These are phyloP conservation scores for Nephila pilipes DNA, from an alignment of 1,140 invertebrate genomes.

Conservation along the genomic window DNA sequence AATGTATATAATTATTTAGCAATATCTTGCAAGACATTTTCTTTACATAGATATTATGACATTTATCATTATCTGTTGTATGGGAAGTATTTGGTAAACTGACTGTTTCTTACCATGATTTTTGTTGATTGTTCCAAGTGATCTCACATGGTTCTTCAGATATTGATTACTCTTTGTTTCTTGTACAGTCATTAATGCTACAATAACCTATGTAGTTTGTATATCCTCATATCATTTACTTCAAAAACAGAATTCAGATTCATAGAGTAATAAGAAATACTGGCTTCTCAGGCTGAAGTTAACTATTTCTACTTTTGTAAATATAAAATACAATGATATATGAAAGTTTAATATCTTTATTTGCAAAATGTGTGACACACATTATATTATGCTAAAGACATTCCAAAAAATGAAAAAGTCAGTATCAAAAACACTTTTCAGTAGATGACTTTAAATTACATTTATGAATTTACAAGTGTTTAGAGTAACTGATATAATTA, in stretches of 20 bases:
- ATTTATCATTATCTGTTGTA: constrained; percentile 40
- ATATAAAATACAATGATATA: constrained; percentile 46
- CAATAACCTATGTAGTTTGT: constrained; percentile 59
- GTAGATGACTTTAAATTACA: background rate
- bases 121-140: constrained; percentile 50
- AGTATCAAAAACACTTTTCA: constrained; percentile 4
- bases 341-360: constrained; percentile 28
- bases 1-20: constrained; percentile 29
- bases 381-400: constrained; percentile 63
- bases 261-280: constrained; percentile 26
- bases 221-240: constrained; percentile 72
- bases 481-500: constrained; percentile 5
- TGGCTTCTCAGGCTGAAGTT: constrained; percentile 18
- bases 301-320: constrained; percentile 57
- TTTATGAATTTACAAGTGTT: constrained; percentile 22
- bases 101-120: constrained; percentile 26
- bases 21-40: constrained; percentile 9
- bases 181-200: constrained; percentile 68
- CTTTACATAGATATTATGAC: constrained; percentile 32
- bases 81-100: background rate
- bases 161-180: constrained; percentile 53
- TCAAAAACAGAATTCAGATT: constrained; percentile 1
- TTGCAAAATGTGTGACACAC: constrained; percentile 38
- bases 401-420: constrained; percentile 39
- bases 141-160: constrained; percentile 53